Base-by-base conservation (phyloP, 2,113 vertebrate genomes). In the Platichthys flesus region DNA sequence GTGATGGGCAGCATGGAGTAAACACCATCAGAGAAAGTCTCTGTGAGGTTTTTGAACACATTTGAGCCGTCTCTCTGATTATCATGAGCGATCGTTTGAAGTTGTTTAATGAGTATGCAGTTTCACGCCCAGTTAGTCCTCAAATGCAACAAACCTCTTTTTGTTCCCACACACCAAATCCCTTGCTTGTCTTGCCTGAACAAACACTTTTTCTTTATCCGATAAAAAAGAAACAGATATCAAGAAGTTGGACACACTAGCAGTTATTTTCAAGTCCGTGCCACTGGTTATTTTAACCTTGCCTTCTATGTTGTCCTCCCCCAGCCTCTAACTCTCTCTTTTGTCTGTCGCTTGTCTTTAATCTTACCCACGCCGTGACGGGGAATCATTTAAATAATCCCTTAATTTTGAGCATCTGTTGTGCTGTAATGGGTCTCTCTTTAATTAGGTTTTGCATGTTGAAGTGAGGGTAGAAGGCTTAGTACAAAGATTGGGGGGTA, bases 371-470 rank as follows among this genome's bases (percentile, higher is more conserved):
- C 84, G 78, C 73, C 71, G 24, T 55, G 23, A 81, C 82, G 85
- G 81, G 82, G 83, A 87, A 83, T 89, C 85, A 91, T 94, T 95
- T 93, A 90, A 93, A 93, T 92, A 90, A 91, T 92, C 91, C 90
- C 86, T 85, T 92, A 87, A 93, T 94, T 92, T 92, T 90, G 87
- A 90, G 91, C 92, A 90, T 92, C 93, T 93, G 92, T 79, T 90
- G 85, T 91, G 76, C 74, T 89, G 89, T 91, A 92, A 92, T 90
- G 76, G 88, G 72, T 81, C 81, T 79, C 91, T 90, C 89, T 90
- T 91, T 94, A 94, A 94, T 95, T 92, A 92, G 90, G 77, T 72
- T 67, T 78, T 84, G 88, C 85, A 66, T 85, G 80, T 74, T 88
- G 73, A 80, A 90, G 68, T 85, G 78, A 84, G 51, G 79, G 88